Percentiles rank a stretch among this genome's conserved stretches.
Evolutionary conservation across 1,140 invertebrate species (phyloP).

Genomic region (Branchinecta lynchi): DNA sequence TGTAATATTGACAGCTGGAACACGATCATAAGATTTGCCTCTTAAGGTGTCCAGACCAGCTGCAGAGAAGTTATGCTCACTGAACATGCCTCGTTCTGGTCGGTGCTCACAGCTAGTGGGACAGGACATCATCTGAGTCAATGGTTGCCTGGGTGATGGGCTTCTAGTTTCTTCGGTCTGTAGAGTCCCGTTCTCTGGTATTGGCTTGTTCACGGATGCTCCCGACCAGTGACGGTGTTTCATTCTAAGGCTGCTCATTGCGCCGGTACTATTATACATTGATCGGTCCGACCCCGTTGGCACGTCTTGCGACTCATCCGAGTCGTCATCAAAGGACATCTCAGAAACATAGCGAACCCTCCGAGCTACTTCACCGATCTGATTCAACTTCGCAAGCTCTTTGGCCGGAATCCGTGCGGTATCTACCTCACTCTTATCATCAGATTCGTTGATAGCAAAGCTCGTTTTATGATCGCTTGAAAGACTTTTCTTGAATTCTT

Average conservation of each 20-base stretch:
- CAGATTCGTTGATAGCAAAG: not conserved
- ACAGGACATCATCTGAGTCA: not conserved
- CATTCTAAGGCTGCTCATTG: not conserved
- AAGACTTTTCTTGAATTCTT: not conserved
- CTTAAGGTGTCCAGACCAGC: not conserved
- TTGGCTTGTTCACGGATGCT: not conserved
- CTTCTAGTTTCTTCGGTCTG: too few relatives aligned
- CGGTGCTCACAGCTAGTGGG: not conserved
- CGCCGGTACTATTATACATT: not conserved
- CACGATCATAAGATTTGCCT: not conserved
- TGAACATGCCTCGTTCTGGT: not conserved
- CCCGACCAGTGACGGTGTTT: not conserved
- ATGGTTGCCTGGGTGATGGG: not conserved
- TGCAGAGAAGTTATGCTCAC: not conserved
- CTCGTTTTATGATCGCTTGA: not conserved
- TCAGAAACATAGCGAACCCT: not conserved
- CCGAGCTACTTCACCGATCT: not conserved
- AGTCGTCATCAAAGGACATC: conserved; percentile 3
- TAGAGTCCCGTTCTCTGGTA: not conserved
- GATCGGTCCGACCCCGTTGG: not conserved
- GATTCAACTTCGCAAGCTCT: not conserved
- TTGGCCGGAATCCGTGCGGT: not conserved
- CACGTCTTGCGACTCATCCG: not conserved
- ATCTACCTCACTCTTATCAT: not conserved
- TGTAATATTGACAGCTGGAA: not conserved